A percentile compares a stretch with the other conserved stretches of the same genome.
phyloP scores from a whole-genome alignment of 2,888 invertebrate genomes.

The Balanococcus diminutus region DNA sequence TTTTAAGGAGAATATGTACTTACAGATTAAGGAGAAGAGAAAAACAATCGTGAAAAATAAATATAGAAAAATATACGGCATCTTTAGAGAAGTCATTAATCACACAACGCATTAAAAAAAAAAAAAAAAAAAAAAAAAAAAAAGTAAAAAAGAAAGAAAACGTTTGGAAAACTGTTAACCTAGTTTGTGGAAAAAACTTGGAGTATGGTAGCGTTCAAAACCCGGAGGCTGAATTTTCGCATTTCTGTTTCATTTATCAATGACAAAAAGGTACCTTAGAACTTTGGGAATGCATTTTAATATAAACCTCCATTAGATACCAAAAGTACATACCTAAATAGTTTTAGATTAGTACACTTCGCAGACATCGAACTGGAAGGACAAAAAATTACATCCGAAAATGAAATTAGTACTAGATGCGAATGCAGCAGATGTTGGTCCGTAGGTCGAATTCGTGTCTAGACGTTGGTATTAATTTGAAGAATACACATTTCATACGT shows the following conservation, averaged over 20 bases:
- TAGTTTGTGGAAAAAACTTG: neutral
- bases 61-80: neutral
- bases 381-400: neutral
- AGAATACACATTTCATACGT: too few species aligned
- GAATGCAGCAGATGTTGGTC: neutral
- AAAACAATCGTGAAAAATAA: conserved; percentile 11
- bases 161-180: neutral
- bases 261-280: neutral
- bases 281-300: neutral
- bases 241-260: neutral
- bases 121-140: too few species aligned
- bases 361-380: neutral
- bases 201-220: neutral
- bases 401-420: neutral
- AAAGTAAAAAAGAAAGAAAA: neutral
- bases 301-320: neutral
- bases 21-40: neutral
- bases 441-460: too few species aligned
- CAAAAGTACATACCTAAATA: neutral
- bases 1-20: neutral
- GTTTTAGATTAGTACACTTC: neutral
- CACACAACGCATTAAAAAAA: neutral
- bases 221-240: neutral
- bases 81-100: conserved; percentile 18
- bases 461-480: too few species aligned